These are phyloP conservation scores for Neoseiulus cucumeris DNA, from an alignment of 1,140 invertebrate species.

Conservation along the genomic window DNA sequence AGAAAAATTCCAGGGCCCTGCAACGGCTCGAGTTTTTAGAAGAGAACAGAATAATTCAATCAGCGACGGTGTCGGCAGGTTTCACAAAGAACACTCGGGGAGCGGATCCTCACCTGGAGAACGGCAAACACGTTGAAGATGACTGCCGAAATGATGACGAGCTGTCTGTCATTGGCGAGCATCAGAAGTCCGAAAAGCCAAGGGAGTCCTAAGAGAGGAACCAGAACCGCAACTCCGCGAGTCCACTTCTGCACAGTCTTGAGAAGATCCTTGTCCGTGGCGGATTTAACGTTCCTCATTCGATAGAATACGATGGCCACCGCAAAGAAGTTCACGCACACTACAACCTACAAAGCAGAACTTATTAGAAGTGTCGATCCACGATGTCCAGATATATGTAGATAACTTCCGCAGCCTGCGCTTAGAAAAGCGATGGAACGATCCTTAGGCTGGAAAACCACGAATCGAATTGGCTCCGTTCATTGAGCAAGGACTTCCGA, in stretches of 20 bases:
- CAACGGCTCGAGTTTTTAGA: background rate
- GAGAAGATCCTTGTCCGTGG: background rate
- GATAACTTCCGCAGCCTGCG: too few species aligned
- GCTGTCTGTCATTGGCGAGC: background rate
- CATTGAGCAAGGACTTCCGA: too few species aligned
- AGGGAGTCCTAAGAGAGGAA: background rate
- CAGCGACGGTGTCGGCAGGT: background rate
- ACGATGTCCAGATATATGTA: too few species aligned
- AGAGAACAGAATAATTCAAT: background rate
- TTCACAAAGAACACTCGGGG: background rate
- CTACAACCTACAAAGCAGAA: background rate
- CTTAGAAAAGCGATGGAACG: too few species aligned
- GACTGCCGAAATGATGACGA: background rate
- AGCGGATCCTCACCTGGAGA: background rate
- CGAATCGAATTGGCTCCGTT: too few species aligned
- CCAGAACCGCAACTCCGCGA: background rate
- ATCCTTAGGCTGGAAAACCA: too few species aligned
- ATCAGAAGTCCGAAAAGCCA: constrained; percentile 3
- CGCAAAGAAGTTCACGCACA: background rate
- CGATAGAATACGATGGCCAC: background rate
- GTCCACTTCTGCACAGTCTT: background rate
- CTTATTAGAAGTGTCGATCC: too few species aligned
- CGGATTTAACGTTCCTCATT: background rate
- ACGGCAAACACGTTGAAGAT: constrained; percentile 3
- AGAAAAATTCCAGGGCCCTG: constrained; percentile 4